Evolutionary conservation across 92 coral and sea anemone genomes (phyloP), one percentile per base, ranked within the genome.

Genomic region (Montipora capitata): DNA sequence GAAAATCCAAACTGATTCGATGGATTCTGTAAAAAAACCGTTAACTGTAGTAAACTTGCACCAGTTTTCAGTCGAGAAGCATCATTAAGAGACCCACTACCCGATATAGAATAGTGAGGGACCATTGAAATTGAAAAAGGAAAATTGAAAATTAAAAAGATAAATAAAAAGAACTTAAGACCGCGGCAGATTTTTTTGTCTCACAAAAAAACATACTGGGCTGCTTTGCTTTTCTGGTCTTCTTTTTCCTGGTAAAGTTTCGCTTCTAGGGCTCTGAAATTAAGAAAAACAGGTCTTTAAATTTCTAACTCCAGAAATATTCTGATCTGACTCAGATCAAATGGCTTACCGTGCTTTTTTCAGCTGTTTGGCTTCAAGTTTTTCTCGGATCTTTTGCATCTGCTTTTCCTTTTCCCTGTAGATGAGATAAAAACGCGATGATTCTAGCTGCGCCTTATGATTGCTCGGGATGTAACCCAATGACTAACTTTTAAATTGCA

Each of bases 311-410:
- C 58, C 39, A 49, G 52, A 49, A 12, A 72, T 3, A 4, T 35
- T 35, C 15, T 14, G 3, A 6, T 56, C 35, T 51, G 5, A 1
- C 35, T 20, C 68, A 49, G 15, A 15, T n/a, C 15, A 77, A 2
- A 13, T n/a, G 2, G 27, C 54, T 13, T 83, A 97, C 99, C 96
- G 94, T 62, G 93, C 98, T 87, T 96, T 97, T 72, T 97, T 97
- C n/a, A 96, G 88, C 88, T 92, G 94, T 83, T 97, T 97, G 56
- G 93, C 85, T 52, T 96, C 95, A 40, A 97, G 82, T 80, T 97
- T 97, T 78, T 96, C 98, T 20, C 97, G 90, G 59, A 97, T 96
- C 65, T 92, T 96, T 72, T 84, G 92, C 96, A 96, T 95, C 89
- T 97, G 99, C 27, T 83, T 78, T 68, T 97, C 98, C 63, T 89